phyloP scores from a whole-genome alignment of 2,888 invertebrate genomes.

The Andrena camellia region DNA sequence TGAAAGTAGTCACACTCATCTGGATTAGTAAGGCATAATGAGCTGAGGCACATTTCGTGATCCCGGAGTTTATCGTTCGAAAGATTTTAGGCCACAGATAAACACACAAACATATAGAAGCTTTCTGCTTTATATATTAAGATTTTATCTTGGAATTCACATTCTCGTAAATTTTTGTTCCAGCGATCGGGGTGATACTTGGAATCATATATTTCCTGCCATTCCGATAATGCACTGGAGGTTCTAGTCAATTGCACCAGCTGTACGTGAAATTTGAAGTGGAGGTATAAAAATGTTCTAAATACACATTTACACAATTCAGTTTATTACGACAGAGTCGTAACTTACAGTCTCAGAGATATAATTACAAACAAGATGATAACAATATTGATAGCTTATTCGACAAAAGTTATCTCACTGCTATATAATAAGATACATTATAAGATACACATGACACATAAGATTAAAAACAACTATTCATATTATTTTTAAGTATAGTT shows the following conservation, averaged over 20 bases:
- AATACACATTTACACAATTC: conserved; percentile 22
- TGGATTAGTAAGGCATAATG: too few species aligned
- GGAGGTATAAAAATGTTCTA: not conserved
- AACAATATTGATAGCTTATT: conserved; percentile 1
- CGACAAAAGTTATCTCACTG: conserved; percentile 1
- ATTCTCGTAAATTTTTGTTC: conserved; percentile 23
- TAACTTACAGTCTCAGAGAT: conserved; percentile 17
- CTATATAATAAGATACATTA: conserved; percentile 6
- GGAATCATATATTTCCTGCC: conserved; percentile 18
- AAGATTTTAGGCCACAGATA: too few species aligned
- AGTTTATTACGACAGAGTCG: not conserved
- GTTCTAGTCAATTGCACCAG: conserved; percentile 50
- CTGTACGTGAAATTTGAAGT: conserved; percentile 14
- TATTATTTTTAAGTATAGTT: conserved; percentile 23
- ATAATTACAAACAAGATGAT: conserved; percentile 10
- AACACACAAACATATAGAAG: too few species aligned
- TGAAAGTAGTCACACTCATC: too few species aligned
- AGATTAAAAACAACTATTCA: conserved; percentile 9
- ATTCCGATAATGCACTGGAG: conserved; percentile 11
- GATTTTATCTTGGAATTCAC: not conserved
- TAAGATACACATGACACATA: conserved; percentile 7
- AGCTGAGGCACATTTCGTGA: too few species aligned
- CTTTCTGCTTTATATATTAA: not conserved
- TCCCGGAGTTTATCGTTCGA: too few species aligned
- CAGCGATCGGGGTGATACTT: conserved; percentile 24